A percentile compares a stretch with the other conserved stretches of the same genome.
Conservation (phyloP, 2,888 invertebrate genomes). For the Sussaba pulchella region DNA sequence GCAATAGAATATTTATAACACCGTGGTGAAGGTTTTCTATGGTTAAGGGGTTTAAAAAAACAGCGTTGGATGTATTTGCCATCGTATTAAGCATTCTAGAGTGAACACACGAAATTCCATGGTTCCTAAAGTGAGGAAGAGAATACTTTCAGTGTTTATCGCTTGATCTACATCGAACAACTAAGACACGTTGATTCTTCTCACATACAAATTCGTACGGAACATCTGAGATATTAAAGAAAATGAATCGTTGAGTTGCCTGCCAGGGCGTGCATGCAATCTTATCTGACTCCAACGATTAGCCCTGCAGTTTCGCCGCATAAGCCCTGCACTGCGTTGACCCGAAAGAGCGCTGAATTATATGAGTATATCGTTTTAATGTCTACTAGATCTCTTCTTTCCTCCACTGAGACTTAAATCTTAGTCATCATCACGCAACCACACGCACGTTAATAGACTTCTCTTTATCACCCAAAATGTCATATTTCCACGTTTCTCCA, state of each 20-base stretch:
- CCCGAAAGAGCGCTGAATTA: conserved; percentile 27
- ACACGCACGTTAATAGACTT: background rate
- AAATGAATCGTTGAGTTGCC: conserved; percentile 31
- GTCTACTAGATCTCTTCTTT: conserved; percentile 34
- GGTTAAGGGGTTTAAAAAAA: too few relatives aligned
- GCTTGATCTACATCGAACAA: too few relatives aligned
- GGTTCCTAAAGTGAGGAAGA: too few relatives aligned
- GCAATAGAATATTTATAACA: background rate
- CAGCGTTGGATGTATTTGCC: background rate
- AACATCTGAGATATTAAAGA: conserved; percentile 26
- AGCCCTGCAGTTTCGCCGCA: conserved; percentile 66
- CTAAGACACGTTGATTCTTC: background rate
- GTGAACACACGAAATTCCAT: too few relatives aligned
- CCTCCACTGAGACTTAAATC: conserved; percentile 32
- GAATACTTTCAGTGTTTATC: too few relatives aligned
- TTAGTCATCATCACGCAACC: conserved; percentile 39
- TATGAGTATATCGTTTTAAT: conserved; percentile 34
- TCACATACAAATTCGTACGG: background rate
- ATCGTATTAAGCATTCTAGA: too few relatives aligned
- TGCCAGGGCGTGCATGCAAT: conserved; percentile 6
- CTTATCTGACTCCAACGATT: conserved; percentile 13
- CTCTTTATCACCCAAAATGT: background rate
- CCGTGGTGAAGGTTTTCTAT: background rate
- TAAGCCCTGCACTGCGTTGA: conserved; percentile 61
- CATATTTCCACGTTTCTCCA: background rate